Evolutionary conservation across 2,797 vertebrate genomes (phyloP), one percentile per base, ranked within the genome.

Genomic region (Epinephelus malabaricus): DNA sequence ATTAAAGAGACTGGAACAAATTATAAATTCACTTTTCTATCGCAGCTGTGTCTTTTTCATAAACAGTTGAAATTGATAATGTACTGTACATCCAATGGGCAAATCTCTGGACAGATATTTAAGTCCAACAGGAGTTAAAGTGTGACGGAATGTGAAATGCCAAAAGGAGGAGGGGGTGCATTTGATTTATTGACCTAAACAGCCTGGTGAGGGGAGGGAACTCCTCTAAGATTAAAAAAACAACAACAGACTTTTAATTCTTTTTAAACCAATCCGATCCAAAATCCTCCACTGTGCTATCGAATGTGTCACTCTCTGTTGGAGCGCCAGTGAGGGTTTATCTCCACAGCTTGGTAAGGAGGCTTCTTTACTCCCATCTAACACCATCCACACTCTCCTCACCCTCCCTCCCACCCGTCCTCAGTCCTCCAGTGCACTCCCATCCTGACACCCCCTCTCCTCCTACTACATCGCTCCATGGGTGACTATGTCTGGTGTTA

Each of bases 321-420:
- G 93, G 93, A 95, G 93, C 90, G 82, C 93, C 95, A 94, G 91
- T 92, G 92, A 95, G 92, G 90, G 90, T 94, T 92, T 90, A 94
- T 94, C 93, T 95, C 94, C 88, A 91, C 92, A 85, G 76, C 93
- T 94, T 95, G 95, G 95, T 95, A 96, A 95, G 95, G 95, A 96
- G 96, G 94, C 95, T 96, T 96, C 95, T 96, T 96, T 96, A 95
- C 93, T 94, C 93, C 94, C 95, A 96, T 97, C 95, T 95, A 96
- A 96, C 93, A 94, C 96, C 96, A 96, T 96, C 94, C 95, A 96
- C 95, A 88, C 94, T 94, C 92, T 94, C 94, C 94, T 95, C 94
- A 95, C 95, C 92, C 83, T 78, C 83, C 84, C 62, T 69, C 78
- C 75, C 80, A 84, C 88, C 75, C 83, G 76, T 86, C 91, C 86